These are phyloP conservation scores for Malacosoma neustria DNA, from an alignment of 2,888 invertebrate genomes.

Conservation along the genomic window DNA sequence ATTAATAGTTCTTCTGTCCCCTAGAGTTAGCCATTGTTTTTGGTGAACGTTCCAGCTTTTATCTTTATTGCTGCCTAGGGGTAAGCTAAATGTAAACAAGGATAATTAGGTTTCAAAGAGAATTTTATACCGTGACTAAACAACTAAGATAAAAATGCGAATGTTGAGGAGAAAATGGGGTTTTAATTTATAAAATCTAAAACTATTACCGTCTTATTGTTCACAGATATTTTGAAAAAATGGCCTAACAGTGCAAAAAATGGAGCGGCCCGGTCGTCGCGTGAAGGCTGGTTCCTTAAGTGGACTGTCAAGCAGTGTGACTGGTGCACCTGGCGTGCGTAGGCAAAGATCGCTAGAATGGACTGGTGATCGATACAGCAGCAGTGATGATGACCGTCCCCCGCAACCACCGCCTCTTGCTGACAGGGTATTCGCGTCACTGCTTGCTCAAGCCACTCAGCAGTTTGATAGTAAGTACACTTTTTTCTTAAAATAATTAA, in stretches of 20 bases:
- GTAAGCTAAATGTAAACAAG: too few species aligned
- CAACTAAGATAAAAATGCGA: too few species aligned
- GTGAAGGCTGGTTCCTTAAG: conserved; percentile 62
- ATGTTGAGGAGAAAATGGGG: too few species aligned
- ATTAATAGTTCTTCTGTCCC: not conserved
- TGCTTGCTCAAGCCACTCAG: conserved; percentile 69
- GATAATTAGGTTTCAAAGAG: too few species aligned
- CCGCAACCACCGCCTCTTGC: conserved; percentile 65
- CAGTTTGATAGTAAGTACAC: conserved; percentile 68
- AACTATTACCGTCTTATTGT: too few species aligned
- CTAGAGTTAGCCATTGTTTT: too few species aligned
- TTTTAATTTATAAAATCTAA: too few species aligned
- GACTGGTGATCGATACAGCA: conserved; percentile 74
- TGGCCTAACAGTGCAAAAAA: conserved; percentile 49
- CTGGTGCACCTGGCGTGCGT: conserved; percentile 43
- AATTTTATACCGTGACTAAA: too few species aligned
- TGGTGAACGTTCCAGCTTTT: too few species aligned
- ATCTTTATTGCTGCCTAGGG: too few species aligned
- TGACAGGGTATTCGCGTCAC: conserved; percentile 68
- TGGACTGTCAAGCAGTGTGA: conserved; percentile 51
- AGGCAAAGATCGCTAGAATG: conserved; percentile 76
- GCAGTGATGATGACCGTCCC: conserved; percentile 69
- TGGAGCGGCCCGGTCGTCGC: conserved; percentile 64
- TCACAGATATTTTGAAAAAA: conserved; percentile 42
- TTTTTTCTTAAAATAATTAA: too few species aligned